These are phyloP conservation scores for Plagodis pulveraria DNA, from an alignment of 2,888 invertebrate genomes.

Conservation along the genomic window DNA sequence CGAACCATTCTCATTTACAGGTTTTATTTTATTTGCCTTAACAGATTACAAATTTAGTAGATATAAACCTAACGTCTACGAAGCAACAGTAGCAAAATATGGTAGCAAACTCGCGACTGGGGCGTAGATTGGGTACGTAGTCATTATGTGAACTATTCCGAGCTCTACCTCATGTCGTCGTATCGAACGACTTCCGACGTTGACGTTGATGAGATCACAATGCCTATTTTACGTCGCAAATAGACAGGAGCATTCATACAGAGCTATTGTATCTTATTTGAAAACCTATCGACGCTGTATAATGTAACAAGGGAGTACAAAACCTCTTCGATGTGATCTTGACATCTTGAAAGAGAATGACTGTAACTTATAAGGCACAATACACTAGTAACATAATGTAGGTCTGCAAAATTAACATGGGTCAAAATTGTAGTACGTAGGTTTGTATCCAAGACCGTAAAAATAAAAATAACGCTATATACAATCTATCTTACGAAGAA, in stretches of 20 bases:
- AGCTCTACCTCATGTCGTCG: not conserved
- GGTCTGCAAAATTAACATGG: too few relatives aligned
- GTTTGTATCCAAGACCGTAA: too few relatives aligned
- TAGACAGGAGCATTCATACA: slow-evolving; percentile 1
- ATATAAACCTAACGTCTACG: too few relatives aligned
- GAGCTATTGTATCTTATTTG: not conserved
- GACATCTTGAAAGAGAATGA: not conserved
- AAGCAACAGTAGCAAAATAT: too few relatives aligned
- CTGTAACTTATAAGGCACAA: too few relatives aligned
- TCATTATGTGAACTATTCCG: not conserved
- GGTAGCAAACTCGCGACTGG: not conserved
- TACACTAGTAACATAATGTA: too few relatives aligned
- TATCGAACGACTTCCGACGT: slow-evolving; percentile 17
- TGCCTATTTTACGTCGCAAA: slow-evolving; percentile 3
- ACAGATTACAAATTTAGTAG: too few relatives aligned
- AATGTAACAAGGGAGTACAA: not conserved
- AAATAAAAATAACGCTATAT: too few relatives aligned
- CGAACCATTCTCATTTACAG: too few relatives aligned
- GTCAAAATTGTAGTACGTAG: too few relatives aligned
- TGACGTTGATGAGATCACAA: not conserved
- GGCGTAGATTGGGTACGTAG: not conserved
- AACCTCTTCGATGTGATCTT: not conserved
- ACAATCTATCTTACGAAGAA: too few relatives aligned
- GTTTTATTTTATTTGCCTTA: too few relatives aligned
- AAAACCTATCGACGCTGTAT: not conserved